Percentiles rank a stretch among this genome's conserved stretches.
Evolutionary conservation across 2,113 vertebrate genomes (phyloP).

Genomic region (Motacilla tschutschensis): DNA sequence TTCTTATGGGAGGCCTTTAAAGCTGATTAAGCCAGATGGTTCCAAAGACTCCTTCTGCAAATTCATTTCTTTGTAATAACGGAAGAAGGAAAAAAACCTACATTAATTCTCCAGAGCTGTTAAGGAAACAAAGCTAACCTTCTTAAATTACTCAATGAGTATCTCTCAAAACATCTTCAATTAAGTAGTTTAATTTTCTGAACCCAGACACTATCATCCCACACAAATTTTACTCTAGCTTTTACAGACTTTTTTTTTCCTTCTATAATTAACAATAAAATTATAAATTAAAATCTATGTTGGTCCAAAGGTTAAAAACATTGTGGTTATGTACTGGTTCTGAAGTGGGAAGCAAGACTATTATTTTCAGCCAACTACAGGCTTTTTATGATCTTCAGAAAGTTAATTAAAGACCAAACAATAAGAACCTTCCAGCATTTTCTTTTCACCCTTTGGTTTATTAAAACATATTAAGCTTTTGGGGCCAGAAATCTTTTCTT

Average conservation of each 20-base stretch:
- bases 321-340: not conserved
- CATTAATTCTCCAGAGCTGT: not conserved
- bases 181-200: not conserved
- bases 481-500: not conserved
- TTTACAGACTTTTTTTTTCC: not conserved
- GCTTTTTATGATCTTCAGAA: not conserved
- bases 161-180: not conserved
- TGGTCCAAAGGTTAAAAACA: not conserved
- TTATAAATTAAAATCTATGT: not conserved
- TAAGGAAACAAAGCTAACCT: not conserved
- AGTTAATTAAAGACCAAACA: slow-evolving; percentile 17
- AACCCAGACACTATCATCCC: not conserved
- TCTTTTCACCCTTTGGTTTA: not conserved
- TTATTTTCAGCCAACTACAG: not conserved
- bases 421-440: not conserved
- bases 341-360: not conserved
- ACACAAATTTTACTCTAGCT: not conserved
- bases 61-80: not conserved
- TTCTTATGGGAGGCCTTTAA: not conserved
- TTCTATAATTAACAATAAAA: not conserved
- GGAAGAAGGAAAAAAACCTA: not conserved
- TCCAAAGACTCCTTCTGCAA: not conserved
- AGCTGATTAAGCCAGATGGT: not conserved
- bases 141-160: not conserved
- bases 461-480: not conserved